phyloP scores from a whole-genome alignment of 2,888 invertebrate species.

The Thymelicus lineola region DNA sequence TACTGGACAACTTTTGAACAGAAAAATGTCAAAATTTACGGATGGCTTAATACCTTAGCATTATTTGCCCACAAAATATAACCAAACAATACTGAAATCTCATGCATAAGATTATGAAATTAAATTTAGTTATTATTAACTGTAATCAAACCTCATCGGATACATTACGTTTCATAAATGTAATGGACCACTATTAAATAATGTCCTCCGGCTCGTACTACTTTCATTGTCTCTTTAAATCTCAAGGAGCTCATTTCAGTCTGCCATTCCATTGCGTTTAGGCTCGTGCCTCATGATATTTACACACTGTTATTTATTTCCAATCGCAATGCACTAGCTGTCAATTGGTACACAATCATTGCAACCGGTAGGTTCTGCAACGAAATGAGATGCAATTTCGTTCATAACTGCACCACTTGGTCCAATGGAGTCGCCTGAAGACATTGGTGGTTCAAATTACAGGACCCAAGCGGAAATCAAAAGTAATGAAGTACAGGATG shows the following conservation, averaged over 20 bases:
- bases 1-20: too few species aligned
- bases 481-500: neutral
- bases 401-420: conserved; percentile 71
- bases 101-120: too few species aligned
- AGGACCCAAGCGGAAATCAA: conserved; percentile 32
- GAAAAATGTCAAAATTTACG: too few species aligned
- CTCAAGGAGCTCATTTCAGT: conserved; percentile 15
- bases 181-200: conserved; percentile 25
- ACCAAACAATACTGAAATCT: too few species aligned
- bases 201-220: conserved; percentile 19
- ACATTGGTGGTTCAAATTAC: conserved; percentile 50
- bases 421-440: conserved; percentile 62
- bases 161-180: too few species aligned
- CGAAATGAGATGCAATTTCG: conserved; percentile 77
- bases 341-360: conserved; percentile 72
- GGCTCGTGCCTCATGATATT: conserved; percentile 42
- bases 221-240: conserved; percentile 31
- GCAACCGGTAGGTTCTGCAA: conserved; percentile 65
- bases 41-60: too few species aligned
- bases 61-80: too few species aligned
- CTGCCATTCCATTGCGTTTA: conserved; percentile 25
- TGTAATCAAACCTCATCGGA: too few species aligned
- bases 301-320: conserved; percentile 48
- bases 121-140: too few species aligned
- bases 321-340: conserved; percentile 52